Evolutionary conservation across 2,888 invertebrate genomes (phyloP), one percentile per base, ranked within the genome.

Genomic region (Calliphora vomitoria): DNA sequence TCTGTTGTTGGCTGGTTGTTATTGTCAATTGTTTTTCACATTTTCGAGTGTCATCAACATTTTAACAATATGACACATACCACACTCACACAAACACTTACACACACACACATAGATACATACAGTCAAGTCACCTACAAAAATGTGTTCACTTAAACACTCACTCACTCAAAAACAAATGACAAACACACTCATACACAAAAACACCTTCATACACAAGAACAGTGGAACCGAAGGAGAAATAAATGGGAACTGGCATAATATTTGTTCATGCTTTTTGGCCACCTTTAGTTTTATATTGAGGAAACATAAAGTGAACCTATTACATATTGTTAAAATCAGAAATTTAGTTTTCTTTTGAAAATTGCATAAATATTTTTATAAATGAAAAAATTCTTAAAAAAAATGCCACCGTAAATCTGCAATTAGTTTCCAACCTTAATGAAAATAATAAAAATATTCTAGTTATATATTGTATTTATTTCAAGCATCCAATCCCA

Each of bases 1-100:
- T 55, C 31, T 58, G 80, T 75, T 82, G 86, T 74, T 83, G 80
- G 68, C 64, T 83, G 74, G 38, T 82, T 85, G 82, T 79, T 87
- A 85, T 87, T 87, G 87, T 87, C 87, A 87, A 85, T 87, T 87
- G 87, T 87, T 87, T 87, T 87, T 82, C 87, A 87, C 82, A 87
- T 82, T 87, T 87, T 87, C 75, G 85, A 87, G 87, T 87, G 85
- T 87, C 87, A 87, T 87, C 87, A 87, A 85, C 87, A 87, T 85
- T 87, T 87, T 85, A 87, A 87, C 87, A 87, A 87, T 85, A 79
- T 82, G 87, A 85, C 85, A 87, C 85, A 87, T 82, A 79, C 78
- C 78, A 85, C 74, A 85, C 74, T 60, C 58, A 47, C 64, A 50
- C 69, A 72, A 64, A 76, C 15, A 68, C 44, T n/a, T n/a, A n/a